These are phyloP conservation scores for Epinephelus fuscoguttatus DNA, from an alignment of 2,113 vertebrate genomes.

Conservation along the genomic window DNA sequence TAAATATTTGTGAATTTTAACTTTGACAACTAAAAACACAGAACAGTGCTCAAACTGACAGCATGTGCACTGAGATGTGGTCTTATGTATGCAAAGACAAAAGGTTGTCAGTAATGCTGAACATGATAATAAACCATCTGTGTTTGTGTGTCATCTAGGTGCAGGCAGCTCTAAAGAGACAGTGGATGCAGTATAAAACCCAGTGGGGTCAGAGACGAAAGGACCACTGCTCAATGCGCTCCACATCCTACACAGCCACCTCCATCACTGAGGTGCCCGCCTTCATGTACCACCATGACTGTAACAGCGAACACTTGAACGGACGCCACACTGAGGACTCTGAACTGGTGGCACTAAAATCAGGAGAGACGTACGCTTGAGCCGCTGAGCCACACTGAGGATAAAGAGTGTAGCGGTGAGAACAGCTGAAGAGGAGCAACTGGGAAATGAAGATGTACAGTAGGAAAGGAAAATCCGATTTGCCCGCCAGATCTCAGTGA, in stretches of 20 bases:
- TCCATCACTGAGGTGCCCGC: constrained; percentile 90
- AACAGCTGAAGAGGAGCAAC: not conserved
- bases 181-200: constrained; percentile 92
- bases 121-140: not conserved
- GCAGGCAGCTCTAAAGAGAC: constrained; percentile 91
- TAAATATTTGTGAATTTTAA: constrained; percentile 8
- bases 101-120: not conserved
- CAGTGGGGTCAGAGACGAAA: constrained; percentile 91
- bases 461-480: constrained; percentile 16
- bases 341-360: constrained; percentile 89
- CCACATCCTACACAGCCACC: constrained; percentile 90
- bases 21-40: not conserved
- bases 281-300: constrained; percentile 90
- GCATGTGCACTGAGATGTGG: not conserved
- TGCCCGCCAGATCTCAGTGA: constrained; percentile 39
- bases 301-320: constrained; percentile 87
- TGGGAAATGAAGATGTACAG: constrained; percentile 4
- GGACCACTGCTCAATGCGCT: constrained; percentile 88
- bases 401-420: not conserved
- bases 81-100: not conserved
- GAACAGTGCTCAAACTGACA: not conserved
- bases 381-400: constrained; percentile 67
- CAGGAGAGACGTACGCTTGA: constrained; percentile 89
- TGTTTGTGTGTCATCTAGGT: constrained; percentile 83
- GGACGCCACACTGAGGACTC: constrained; percentile 86